Evolutionary conservation across 2,797 vertebrate species (phyloP), one percentile per base, ranked within the genome.

Genomic region (Syngnathus acus): DNA sequence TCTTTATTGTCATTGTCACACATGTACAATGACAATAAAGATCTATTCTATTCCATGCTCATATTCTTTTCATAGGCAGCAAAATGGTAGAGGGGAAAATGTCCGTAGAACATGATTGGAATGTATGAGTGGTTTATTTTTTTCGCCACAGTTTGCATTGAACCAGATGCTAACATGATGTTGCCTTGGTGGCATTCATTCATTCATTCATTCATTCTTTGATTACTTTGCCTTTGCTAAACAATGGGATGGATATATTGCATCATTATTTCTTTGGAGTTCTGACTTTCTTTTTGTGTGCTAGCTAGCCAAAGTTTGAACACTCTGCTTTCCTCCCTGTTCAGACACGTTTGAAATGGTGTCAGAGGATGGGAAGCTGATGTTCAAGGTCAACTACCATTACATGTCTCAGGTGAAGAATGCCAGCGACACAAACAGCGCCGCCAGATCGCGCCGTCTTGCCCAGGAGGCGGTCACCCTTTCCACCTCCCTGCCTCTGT

Each of bases 341-440:
- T 6, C 75, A 99, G 97, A 99, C 86, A 99, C 97, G 0, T 99
- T 99, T 80, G 97, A 99, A 85, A 98, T 99, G 97, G 97, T 99
- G 77, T 94, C 95, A 19, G 97, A 99, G 87, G 96, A 98, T 0
- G 94, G 95, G 17, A 99, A 99, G 68, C 81, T 98, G 82, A 93
- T 96, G 81, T 99, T 99, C 80, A 98, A 98, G 89, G 93, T 99
- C 23, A 99, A 95, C 90, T 98, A 99, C 92, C 97, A 99, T 88
- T 99, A 99, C 94, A 95, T 99, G 93, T 98, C 97, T 91, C 97
- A 99, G 93, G 96, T 99, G 76, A 99, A 99, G 87, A 99, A 98
- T 1, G 95, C 96, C 68, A 98, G 91, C 1, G 97, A 99, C 0
- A 94, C 95, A 6, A 97, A 98, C 88, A 98, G 97, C 4, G 97